Conservation (phyloP, 2,797 vertebrate species). For the Manis javanica region DNA sequence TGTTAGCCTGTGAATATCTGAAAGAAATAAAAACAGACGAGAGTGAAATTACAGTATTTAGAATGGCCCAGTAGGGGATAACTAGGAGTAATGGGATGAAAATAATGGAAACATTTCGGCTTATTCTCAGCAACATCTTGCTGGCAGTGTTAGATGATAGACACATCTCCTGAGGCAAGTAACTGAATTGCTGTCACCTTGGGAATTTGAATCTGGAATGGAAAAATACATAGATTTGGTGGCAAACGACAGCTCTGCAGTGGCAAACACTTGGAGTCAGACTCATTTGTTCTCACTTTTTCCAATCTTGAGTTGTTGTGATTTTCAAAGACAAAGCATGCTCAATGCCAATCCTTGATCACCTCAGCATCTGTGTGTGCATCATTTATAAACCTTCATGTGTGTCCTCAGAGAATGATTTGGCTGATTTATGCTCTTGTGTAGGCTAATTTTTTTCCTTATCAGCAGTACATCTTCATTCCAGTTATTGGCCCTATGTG, state of each 20-base stretch:
- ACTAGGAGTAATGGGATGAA: constrained; percentile 68
- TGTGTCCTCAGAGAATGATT: not conserved
- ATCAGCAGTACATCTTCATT: not conserved
- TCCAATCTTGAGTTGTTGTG: not conserved
- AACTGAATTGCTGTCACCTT: constrained; percentile 45
- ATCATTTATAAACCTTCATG: not conserved
- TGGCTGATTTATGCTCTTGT: not conserved
- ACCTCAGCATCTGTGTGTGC: not conserved
- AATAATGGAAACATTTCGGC: constrained; percentile 62
- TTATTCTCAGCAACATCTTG: constrained; percentile 52
- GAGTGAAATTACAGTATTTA: constrained; percentile 77
- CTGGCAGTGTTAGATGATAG: constrained; percentile 30
- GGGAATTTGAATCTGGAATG: constrained; percentile 38
- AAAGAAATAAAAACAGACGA: constrained; percentile 72
- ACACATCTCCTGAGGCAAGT: constrained; percentile 55
- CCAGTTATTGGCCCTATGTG: not conserved
- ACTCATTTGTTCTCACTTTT: constrained; percentile 18
- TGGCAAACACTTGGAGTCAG: not conserved
- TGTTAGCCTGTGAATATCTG: constrained; percentile 71
- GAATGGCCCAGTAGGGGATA: constrained; percentile 64
- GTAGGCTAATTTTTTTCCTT: not conserved
- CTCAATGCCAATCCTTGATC: not conserved
- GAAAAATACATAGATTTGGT: constrained; percentile 61
- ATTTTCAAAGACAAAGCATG: constrained; percentile 1
- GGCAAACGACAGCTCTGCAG: not conserved